Base-by-base conservation (phyloP, 2,888 invertebrate species). In the Dyspetes luteomarginatus region DNA sequence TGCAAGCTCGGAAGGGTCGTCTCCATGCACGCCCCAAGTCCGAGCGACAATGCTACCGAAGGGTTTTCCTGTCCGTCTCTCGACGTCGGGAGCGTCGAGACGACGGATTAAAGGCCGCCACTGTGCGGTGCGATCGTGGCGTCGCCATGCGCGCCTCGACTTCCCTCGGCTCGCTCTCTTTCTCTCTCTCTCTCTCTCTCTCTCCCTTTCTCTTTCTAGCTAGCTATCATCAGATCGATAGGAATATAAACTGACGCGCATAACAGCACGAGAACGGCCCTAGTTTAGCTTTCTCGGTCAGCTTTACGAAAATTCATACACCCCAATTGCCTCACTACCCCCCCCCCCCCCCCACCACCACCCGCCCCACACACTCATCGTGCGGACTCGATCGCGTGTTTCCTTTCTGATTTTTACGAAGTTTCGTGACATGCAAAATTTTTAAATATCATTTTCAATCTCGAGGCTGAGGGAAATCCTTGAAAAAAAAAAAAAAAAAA, bases 31-130 rank as follows among this genome's bases (percentile, higher is more conserved):
- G 68, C 52, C 50, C 50, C 65, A 73, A 62, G 78, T 78, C 72
- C 67, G 72, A 72, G 58, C 75, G 68, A 81, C 72, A 78, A 78
- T 83, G 84, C 56, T 48, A 78, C 73, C 75, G 73, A 82, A 81
- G 82, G 83, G 82, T 75, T 79, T 78, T 82, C 72, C 41, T 64
- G 78, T 76, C 75, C 83, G 85, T 84, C 78, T 73, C 86, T 72
- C 87, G 83, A 85, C 86, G 84, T 84, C 81, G 84, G 82, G 86
- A 85, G 86, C 87, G 89, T 88, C 89, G 85, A 86, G 88, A 86
- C 86, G 89, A 85, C 86, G 89, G 89, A 89, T 88, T 89, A 89
- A 87, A 89, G 86, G 85, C 86, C 86, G 86, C 86, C 86, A 86
- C 41, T 52, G 62, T 73, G 62, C 60, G 72, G 43, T 64, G 86